phyloP scores from a whole-genome alignment of 2,113 vertebrate genomes.

The Camarhynchus parvulus region DNA sequence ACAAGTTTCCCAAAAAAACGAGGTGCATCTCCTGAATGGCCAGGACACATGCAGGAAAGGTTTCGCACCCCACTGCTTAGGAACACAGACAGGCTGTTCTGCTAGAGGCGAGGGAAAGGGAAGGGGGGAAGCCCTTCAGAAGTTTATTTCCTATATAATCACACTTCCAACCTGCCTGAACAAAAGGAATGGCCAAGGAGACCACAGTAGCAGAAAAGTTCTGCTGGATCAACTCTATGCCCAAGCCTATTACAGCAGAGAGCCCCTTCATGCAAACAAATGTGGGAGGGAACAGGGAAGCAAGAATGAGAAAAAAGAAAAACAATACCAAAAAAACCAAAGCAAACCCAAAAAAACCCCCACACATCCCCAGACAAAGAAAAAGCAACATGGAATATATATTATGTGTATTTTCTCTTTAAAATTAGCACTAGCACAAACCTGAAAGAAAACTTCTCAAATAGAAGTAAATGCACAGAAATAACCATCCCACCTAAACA shows the following conservation, averaged over 20 bases:
- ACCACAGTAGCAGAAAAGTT: neutral
- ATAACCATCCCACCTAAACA: neutral
- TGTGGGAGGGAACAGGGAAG: neutral
- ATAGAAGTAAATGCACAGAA: neutral
- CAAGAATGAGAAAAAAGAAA: neutral
- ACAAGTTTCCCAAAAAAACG: neutral
- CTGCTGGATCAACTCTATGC: neutral
- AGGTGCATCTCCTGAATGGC: neutral
- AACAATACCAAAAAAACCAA: neutral
- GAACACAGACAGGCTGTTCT: rapidly evolving
- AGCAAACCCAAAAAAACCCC: neutral
- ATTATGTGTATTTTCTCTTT: neutral
- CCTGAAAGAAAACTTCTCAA: neutral
- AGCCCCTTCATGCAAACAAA: neutral
- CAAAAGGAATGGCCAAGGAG: neutral
- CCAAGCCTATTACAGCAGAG: neutral
- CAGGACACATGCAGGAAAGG: rapidly evolving
- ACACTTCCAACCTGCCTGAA: neutral
- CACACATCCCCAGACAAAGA: too few relatives aligned
- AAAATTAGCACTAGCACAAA: neutral
- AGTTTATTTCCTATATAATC: neutral
- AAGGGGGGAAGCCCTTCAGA: neutral
- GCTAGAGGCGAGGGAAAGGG: neutral
- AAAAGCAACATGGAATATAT: neutral
- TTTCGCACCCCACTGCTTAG: neutral